These are phyloP conservation scores for Picathartes gymnocephalus DNA, from an alignment of 2,113 vertebrate genomes.

Conservation along the genomic window DNA sequence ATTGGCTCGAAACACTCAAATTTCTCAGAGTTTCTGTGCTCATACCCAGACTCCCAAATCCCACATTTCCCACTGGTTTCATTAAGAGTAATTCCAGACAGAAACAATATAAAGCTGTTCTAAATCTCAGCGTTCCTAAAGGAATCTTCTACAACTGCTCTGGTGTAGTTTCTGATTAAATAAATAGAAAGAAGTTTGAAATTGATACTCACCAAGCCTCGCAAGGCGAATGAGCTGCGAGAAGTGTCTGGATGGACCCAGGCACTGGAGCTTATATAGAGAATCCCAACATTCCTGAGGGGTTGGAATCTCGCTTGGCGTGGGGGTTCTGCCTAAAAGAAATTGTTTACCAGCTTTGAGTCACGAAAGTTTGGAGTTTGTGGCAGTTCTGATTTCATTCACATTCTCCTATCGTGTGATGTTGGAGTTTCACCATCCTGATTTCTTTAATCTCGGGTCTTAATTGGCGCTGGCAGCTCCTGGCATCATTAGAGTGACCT, in stretches of 20 bases:
- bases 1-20: too few species aligned
- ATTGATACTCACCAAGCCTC: background rate
- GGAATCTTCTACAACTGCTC: background rate
- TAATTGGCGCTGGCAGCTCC: background rate
- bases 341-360: background rate
- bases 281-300: background rate
- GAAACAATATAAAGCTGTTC: fast-evolving
- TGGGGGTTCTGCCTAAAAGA: background rate
- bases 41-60: background rate
- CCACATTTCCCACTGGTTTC: background rate
- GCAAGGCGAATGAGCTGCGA: fast-evolving
- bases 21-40: background rate
- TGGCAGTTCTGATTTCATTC: background rate
- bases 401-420: background rate
- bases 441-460: slow-evolving; percentile 34
- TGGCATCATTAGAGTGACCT: background rate
- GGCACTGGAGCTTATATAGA: background rate
- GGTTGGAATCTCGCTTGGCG: background rate
- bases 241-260: background rate
- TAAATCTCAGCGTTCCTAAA: background rate
- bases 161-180: background rate
- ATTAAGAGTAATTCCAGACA: background rate
- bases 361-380: background rate
- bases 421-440: background rate
- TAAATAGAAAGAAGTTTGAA: background rate